Base-by-base conservation (phyloP, 2,113 vertebrate species). In the Taurulus bubalis region DNA sequence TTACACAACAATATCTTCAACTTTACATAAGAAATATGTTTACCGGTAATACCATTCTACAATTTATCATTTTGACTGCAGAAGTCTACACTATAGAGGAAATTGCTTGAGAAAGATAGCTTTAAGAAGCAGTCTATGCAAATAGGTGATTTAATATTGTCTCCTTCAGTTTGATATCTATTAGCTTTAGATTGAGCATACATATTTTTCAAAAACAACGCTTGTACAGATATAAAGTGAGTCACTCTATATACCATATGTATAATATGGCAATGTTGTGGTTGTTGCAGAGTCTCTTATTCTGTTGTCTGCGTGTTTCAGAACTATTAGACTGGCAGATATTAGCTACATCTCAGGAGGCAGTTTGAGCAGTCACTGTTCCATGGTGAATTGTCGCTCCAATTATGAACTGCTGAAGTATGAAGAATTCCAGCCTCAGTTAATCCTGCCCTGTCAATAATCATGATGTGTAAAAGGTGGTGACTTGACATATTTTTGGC, bases 321-420 rank as follows among this genome's bases (percentile, higher is more conserved):
- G 59, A 68, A 63, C 20, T 51, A 63, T 89, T 79, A 85, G 81
- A 83, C 75, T 82, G 85, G 79, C 85, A 86, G 77, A 86, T 89
- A 87, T 85, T 87, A 81, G 78, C 75, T 71, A 69, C 68, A 30
- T 88, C 89, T 87, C 86, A 84, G 77, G 86, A 89, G 86, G 74
- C 71, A 6, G 77, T 76, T 75, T 85, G 83, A 90, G 84, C 81
- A 83, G 85, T 75, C 67, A 78, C 85, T 82, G 85, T 79, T 83
- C 77, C 80, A 34, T 49, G 64, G 77, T 84, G 92, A 91, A 91
- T 90, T 89, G 89, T 90, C 81, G 82, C 79, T 93, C 90, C 88
- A 91, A 91, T 94, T 92, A 93, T 89, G 85, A 91, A 92, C 86
- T 89, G 88, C 89, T 92, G 92, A 93, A 91, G 86, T 91, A 91